Evolutionary conservation across 2,113 vertebrate species (phyloP).

Genomic region (Anolis sagrei): DNA sequence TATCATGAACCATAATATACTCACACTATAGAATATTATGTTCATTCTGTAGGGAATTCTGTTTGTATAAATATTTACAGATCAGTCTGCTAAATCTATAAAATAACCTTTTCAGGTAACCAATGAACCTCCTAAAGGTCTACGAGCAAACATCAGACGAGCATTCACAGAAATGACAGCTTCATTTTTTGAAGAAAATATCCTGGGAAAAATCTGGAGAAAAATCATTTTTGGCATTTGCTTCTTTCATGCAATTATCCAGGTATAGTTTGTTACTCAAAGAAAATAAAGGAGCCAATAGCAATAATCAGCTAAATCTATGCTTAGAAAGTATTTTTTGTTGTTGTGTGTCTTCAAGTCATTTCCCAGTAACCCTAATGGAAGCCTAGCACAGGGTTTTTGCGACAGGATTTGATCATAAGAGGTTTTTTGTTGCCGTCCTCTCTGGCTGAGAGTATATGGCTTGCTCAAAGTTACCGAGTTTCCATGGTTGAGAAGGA

Average conservation of each 20-base stretch:
- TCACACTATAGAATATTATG: not conserved
- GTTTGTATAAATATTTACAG: not conserved
- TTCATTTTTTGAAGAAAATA: slow-evolving; percentile 81
- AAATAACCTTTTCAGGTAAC: slow-evolving; percentile 72
- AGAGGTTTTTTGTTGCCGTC: no score
- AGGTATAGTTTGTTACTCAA: slow-evolving; percentile 62
- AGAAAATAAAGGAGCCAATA: not conserved
- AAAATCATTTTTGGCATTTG: slow-evolving; percentile 82
- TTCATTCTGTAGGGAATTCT: not conserved
- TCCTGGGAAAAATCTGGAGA: slow-evolving; percentile 78
- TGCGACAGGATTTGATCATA: no score
- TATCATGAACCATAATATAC: not conserved
- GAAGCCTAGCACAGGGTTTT: no score
- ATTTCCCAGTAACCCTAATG: no score
- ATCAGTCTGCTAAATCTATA: not conserved
- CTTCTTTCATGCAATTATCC: slow-evolving; percentile 84
- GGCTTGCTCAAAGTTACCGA: no score
- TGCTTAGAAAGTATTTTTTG: not conserved
- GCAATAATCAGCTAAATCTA: not conserved
- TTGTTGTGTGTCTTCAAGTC: no score
- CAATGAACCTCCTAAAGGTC: slow-evolving; percentile 84
- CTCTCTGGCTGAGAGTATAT: no score
- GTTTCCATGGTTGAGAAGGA: no score
- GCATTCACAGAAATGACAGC: slow-evolving; percentile 82
- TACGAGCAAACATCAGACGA: slow-evolving; percentile 80